Percentiles rank a stretch among this genome's conserved stretches.
Conservation (phyloP, 2,797 vertebrate genomes). For the Phyllotis vaccarum region DNA sequence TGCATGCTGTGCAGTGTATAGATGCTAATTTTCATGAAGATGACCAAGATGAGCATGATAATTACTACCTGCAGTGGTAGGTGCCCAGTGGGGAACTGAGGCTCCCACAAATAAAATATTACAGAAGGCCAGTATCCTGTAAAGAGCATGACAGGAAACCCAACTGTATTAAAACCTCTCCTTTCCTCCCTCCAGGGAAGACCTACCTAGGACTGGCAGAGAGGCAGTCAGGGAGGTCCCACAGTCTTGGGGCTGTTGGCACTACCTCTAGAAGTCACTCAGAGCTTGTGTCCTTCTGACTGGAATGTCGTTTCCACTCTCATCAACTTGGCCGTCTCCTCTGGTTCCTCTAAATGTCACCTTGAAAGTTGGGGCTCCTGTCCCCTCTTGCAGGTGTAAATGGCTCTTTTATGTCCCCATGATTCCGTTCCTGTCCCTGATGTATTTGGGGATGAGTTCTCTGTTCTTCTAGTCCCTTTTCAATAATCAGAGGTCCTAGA, state of each 20-base stretch:
- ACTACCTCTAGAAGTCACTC: neutral
- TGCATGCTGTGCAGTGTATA: neutral
- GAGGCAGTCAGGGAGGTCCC: no score
- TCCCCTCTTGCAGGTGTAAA: neutral
- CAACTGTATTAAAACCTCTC: neutral
- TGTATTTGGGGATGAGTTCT: neutral
- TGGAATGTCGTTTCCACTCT: neutral
- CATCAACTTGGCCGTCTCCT: neutral
- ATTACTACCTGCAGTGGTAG: neutral
- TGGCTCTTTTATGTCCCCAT: neutral
- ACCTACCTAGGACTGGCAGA: neutral
- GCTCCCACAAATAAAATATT: neutral
- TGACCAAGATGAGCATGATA: neutral
- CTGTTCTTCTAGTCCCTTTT: neutral
- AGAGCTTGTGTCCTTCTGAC: neutral
- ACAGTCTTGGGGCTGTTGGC: neutral
- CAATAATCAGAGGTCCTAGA: neutral
- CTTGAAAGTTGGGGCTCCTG: constrained; percentile 5
- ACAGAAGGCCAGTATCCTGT: neutral
- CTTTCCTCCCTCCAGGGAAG: neutral
- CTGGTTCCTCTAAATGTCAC: neutral
- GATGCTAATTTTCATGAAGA: neutral
- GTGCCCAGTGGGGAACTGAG: neutral
- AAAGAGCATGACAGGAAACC: constrained; percentile 33
- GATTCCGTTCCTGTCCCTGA: neutral